Percentiles rank a stretch among this genome's conserved stretches.
These are phyloP conservation scores for Mus minutoides DNA, from an alignment of 2,797 vertebrate species.

Conservation along the genomic window DNA sequence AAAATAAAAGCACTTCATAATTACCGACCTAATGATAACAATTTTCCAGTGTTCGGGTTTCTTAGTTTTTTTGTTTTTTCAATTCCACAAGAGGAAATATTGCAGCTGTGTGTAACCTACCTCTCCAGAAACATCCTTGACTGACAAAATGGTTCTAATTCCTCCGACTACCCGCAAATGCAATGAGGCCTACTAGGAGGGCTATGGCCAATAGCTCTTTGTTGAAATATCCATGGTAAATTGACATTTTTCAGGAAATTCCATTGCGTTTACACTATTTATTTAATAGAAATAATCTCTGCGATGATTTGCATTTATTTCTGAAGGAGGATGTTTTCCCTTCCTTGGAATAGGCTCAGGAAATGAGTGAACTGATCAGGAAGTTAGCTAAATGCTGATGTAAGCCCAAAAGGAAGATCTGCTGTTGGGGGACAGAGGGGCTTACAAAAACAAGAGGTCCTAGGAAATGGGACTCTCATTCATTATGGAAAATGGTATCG, in stretches of 20 bases:
- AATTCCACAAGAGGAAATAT: not conserved
- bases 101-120: slow-evolving; percentile 4
- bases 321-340: slow-evolving; percentile 86
- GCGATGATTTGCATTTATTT: slow-evolving; percentile 81
- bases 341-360: slow-evolving; percentile 86
- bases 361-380: slow-evolving; percentile 87
- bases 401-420: slow-evolving; percentile 83
- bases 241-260: slow-evolving; percentile 71
- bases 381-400: slow-evolving; percentile 85
- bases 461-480: slow-evolving; percentile 54
- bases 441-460: slow-evolving; percentile 23
- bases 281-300: slow-evolving; percentile 82
- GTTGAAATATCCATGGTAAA: slow-evolving; percentile 64
- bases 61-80: slow-evolving; percentile 15
- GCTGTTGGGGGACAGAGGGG: slow-evolving; percentile 22
- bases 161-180: slow-evolving; percentile 31
- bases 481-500: slow-evolving; percentile 69
- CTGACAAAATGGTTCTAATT: not conserved
- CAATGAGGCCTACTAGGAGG: not conserved
- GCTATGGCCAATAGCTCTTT: slow-evolving; percentile 51
- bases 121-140: not conserved
- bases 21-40: not conserved
- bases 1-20: not conserved
- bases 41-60: slow-evolving; percentile 54
- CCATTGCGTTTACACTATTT: slow-evolving; percentile 75